These are phyloP conservation scores for Aphelenchoides fujianensis DNA, from an alignment of 1,140 invertebrate species.

Conservation along the genomic window DNA sequence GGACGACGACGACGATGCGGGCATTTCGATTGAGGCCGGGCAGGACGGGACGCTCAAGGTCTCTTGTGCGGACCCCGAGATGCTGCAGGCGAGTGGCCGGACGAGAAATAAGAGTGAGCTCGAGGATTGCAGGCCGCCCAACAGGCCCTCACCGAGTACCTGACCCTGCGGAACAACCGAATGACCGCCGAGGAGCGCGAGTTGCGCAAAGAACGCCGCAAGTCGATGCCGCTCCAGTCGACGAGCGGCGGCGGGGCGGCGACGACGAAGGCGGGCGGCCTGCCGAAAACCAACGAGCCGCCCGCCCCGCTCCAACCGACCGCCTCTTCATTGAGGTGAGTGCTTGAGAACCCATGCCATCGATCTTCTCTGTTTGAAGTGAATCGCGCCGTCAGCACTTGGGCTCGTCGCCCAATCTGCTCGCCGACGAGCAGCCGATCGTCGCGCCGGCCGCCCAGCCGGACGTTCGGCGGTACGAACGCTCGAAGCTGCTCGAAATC, in stretches of 20 bases:
- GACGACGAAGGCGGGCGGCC: not conserved
- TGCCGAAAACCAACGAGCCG: not conserved
- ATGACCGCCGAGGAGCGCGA: slow-evolving; percentile 49
- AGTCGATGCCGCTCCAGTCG: slow-evolving; percentile 48
- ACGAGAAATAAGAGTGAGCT: slow-evolving; percentile 20
- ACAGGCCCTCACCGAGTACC: slow-evolving; percentile 48
- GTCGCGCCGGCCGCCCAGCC: not conserved
- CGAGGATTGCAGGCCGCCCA: slow-evolving; percentile 45
- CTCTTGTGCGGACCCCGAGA: slow-evolving; percentile 46
- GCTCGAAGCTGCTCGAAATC: not conserved
- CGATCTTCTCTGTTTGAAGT: slow-evolving; percentile 1
- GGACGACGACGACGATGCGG: slow-evolving; percentile 39
- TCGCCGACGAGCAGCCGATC: not conserved
- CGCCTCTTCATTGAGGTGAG: slow-evolving; percentile 8
- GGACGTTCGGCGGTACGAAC: not conserved
- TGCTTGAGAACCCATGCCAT: not conserved
- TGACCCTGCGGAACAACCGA: slow-evolving; percentile 37
- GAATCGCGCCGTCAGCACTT: not conserved
- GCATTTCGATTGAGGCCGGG: slow-evolving; percentile 49
- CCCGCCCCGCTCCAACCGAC: not conserved
- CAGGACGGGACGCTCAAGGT: slow-evolving; percentile 51
- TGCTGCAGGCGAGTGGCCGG: slow-evolving; percentile 37
- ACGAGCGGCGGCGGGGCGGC: not conserved
- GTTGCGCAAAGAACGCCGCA: slow-evolving; percentile 46
- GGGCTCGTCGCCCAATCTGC: slow-evolving; percentile 1